Conservation (phyloP, 2,113 vertebrate species). For the Pao palembangensis region DNA sequence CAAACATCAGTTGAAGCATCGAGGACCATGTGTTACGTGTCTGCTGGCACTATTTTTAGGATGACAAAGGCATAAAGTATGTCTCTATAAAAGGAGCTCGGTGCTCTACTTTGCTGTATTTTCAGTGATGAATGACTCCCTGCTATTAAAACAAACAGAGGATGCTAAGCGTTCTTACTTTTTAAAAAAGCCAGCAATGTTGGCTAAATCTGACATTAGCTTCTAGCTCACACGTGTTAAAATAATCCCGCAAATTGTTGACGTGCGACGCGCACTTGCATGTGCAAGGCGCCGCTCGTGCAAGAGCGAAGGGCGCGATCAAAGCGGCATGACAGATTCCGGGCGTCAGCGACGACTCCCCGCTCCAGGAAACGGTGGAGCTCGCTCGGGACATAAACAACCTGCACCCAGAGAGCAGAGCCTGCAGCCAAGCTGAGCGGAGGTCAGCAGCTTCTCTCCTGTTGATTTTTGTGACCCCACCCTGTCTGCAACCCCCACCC, state of each 20-base stretch:
- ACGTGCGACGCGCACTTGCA: not conserved
- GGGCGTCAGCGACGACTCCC: not conserved
- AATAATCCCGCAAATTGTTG: not conserved
- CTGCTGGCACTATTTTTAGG: conserved; percentile 18
- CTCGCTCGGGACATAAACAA: not conserved
- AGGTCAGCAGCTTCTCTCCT: not conserved
- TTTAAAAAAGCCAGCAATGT: not conserved
- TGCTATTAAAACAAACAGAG: not conserved
- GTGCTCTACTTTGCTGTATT: conserved; percentile 12
- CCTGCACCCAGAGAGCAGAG: not conserved
- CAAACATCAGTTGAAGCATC: conserved; percentile 10
- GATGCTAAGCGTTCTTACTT: not conserved
- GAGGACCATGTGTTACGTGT: conserved; percentile 12
- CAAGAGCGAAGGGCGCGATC: conserved; percentile 7
- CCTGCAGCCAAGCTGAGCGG: not conserved
- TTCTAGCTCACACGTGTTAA: not conserved
- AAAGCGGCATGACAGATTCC: conserved; percentile 20
- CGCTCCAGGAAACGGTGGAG: conserved; percentile 1
- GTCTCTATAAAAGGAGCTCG: conserved; percentile 46
- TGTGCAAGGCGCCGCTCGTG: conserved; percentile 6
- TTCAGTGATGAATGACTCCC: not conserved
- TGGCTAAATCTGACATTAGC: not conserved
- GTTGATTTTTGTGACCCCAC: conserved; percentile 2
- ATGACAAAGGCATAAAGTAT: conserved; percentile 52
- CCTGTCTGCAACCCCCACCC: conserved; percentile 6